Evolutionary conservation across 2,888 invertebrate genomes (phyloP).

Genomic region (Ormyrus thymus): DNA sequence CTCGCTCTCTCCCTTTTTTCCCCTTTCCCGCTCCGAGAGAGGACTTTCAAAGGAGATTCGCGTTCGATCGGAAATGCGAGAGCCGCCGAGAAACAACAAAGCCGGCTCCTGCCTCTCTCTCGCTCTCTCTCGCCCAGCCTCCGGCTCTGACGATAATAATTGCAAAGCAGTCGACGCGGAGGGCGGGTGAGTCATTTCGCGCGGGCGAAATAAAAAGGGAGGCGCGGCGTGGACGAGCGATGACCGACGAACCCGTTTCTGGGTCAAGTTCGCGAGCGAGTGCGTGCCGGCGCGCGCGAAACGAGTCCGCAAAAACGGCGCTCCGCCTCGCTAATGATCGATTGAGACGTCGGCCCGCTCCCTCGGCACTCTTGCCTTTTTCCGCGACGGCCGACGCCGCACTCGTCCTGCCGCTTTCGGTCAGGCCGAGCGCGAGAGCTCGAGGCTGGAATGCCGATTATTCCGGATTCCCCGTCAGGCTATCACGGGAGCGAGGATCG

Average conservation of each 20-base stretch:
- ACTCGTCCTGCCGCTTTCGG: constrained; percentile 33
- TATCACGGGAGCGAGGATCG: not conserved
- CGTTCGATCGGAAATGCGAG: too few relatives aligned
- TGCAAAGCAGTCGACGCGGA: too few relatives aligned
- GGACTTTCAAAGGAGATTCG: too few relatives aligned
- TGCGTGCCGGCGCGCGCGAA: not conserved
- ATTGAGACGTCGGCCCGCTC: constrained; percentile 31
- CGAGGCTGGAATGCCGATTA: constrained; percentile 9
- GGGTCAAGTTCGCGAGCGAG: constrained; percentile 44
- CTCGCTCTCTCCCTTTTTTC: constrained; percentile 14
- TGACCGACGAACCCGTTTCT: constrained; percentile 44
- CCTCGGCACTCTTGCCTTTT: constrained; percentile 25
- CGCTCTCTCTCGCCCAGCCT: constrained; percentile 32
- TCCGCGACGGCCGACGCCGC: not conserved
- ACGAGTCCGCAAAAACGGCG: not conserved
- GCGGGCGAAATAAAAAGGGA: too few relatives aligned
- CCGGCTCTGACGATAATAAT: too few relatives aligned
- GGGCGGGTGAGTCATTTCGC: too few relatives aligned
- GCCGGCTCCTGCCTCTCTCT: constrained; percentile 17
- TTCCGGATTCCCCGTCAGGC: not conserved
- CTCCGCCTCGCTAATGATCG: constrained; percentile 38
- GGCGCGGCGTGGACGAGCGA: constrained; percentile 2
- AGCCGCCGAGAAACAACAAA: too few relatives aligned
- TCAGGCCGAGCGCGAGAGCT: not conserved
- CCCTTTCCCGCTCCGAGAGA: constrained; percentile 17